Base-by-base conservation (phyloP, 1,140 invertebrate genomes). In the Drosophila pseudoananassae region DNA sequence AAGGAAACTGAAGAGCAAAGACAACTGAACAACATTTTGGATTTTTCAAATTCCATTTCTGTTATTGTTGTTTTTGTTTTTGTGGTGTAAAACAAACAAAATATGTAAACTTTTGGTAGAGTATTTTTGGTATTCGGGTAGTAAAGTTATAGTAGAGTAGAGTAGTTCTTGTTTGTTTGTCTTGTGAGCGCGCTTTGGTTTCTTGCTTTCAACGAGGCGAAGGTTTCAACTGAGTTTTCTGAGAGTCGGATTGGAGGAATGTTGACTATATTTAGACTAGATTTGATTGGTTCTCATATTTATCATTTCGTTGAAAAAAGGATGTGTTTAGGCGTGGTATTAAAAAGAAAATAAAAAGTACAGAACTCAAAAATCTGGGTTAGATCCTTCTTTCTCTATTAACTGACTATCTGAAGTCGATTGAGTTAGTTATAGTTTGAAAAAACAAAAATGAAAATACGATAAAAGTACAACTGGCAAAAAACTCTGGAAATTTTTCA, bases 401-500 rank as follows among this genome's bases (percentile, higher is more conserved):
- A 12, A 12, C 33, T 36, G 10, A 4, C 66, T 69, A 64, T 47
- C 63, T 8, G 33, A 68, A 70, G 36, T 69, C 27, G 50, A 69
- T n/a, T 43, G 14, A 43, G 66, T 71, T 71, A 88, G 84, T 83
- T 69, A 29, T 76, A 56, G 71, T 43, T 17, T 14, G 8, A 64
- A 63, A 60, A 79, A 88, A 72, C 60, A 40, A 27, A 87, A 87
- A 78, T 75, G 56, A 88, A 90, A 79, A 75, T 59, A 72, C 59
- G 68, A 54, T 65, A 56, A 55, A 78, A 88, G 82, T 76, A 91
- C 89, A 91, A 91, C 90, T 91, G 90, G 79, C 79, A 88, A 91
- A 88, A 77, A 87, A 69, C 90, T 91, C 90, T 70, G 90, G 82
- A 91, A 90, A 91, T 90, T 91, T 91, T 90, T 91, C 90, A 83